These are phyloP conservation scores for Chelmon rostratus DNA, from an alignment of 2,797 vertebrate species.

Conservation along the genomic window DNA sequence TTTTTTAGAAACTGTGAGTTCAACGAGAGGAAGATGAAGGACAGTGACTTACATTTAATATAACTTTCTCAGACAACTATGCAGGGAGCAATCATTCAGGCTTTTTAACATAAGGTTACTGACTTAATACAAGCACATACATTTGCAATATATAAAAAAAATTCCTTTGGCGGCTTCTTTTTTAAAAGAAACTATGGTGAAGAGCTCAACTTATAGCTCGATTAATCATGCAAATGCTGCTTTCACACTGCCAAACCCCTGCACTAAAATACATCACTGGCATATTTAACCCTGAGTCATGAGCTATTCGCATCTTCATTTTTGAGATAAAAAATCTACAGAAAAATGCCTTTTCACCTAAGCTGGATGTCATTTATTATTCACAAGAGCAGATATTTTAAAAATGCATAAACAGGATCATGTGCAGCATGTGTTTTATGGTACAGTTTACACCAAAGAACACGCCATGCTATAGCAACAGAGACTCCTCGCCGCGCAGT, in stretches of 20 bases:
- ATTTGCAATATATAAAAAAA: not conserved
- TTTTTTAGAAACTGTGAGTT: not conserved
- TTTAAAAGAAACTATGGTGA: not conserved
- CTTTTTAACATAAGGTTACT: not conserved
- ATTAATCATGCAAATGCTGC: slow-evolving; percentile 10
- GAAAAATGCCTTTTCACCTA: slow-evolving; percentile 48
- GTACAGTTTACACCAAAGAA: slow-evolving; percentile 65
- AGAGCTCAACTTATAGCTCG: not conserved
- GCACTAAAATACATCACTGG: not conserved
- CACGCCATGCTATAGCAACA: slow-evolving; percentile 43
- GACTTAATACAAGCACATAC: not conserved
- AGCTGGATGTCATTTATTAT: slow-evolving; percentile 46
- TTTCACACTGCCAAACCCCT: not conserved
- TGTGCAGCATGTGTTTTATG: slow-evolving; percentile 73
- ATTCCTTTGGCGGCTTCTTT: not conserved
- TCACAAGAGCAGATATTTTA: slow-evolving; percentile 64
- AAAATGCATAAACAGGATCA: slow-evolving; percentile 63
- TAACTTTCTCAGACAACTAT: not conserved
- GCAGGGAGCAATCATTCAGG: not conserved
- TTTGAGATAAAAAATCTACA: slow-evolving; percentile 31
- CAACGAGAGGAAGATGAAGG: not conserved
- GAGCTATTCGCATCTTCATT: not conserved
- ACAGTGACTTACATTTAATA: not conserved
- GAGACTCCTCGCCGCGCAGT: slow-evolving; percentile 44
- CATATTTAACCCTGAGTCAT: slow-evolving; percentile 26